Evolutionary conservation across 2,888 invertebrate genomes (phyloP).

Genomic region (Colostygia pectinataria): DNA sequence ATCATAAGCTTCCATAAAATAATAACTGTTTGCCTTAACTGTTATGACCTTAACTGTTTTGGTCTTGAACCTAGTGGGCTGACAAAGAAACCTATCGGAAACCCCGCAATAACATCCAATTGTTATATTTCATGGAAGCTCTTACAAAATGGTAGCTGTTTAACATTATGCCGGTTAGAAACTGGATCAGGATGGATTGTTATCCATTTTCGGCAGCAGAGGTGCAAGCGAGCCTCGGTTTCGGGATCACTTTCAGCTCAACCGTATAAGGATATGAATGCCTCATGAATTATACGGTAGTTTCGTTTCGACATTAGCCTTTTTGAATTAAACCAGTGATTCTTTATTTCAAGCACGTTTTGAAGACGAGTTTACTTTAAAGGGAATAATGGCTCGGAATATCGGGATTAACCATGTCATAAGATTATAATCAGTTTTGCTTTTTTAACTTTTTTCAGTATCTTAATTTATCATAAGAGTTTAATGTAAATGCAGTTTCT

Average conservation of each 20-base stretch:
- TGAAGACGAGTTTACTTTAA: constrained; percentile 6
- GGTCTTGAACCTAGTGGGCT: background rate
- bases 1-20: no score
- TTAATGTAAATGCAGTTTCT: background rate
- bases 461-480: background rate
- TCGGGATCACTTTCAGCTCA: constrained; percentile 70
- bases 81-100: constrained; percentile 3
- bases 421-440: constrained; percentile 3
- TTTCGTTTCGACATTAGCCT: constrained; percentile 33
- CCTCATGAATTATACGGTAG: constrained; percentile 75
- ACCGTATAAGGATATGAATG: constrained; percentile 75
- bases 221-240: constrained; percentile 46
- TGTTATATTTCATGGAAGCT: constrained; percentile 17
- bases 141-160: constrained; percentile 27
- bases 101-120: constrained; percentile 12
- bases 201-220: constrained; percentile 57
- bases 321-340: constrained; percentile 18
- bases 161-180: constrained; percentile 55
- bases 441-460: background rate
- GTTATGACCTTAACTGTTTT: background rate
- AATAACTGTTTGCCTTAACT: background rate
- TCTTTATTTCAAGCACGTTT: constrained; percentile 20
- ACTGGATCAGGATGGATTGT: constrained; percentile 60
- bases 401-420: constrained; percentile 16
- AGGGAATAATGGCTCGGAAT: constrained; percentile 17